phyloP scores from a whole-genome alignment of 2,113 vertebrate species.

The Miniopterus natalensis region DNA sequence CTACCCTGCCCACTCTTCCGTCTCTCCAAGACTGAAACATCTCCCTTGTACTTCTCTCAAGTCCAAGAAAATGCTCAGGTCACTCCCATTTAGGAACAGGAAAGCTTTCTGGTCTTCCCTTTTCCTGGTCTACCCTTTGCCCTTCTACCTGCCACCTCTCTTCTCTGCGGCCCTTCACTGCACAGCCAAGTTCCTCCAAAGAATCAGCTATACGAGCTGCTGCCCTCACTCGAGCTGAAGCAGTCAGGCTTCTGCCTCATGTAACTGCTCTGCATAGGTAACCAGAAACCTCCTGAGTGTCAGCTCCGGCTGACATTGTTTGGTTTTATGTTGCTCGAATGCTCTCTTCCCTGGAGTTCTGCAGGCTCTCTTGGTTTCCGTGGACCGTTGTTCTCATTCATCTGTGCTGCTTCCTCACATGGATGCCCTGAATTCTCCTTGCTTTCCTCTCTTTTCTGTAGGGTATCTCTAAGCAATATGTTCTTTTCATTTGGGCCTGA shows the following conservation, averaged over 20 bases:
- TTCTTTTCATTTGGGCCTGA: constrained; percentile 1
- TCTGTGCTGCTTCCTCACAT: background rate
- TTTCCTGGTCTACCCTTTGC: background rate
- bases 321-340: background rate
- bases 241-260: background rate
- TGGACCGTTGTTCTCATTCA: background rate
- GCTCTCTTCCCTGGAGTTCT: background rate
- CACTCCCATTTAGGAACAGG: background rate
- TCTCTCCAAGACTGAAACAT: background rate
- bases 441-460: background rate
- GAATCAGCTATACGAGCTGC: background rate
- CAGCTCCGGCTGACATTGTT: background rate
- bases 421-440: background rate
- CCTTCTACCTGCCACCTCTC: background rate
- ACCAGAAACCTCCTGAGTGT: background rate
- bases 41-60: background rate
- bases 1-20: background rate
- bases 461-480: background rate
- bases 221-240: background rate
- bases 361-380: background rate
- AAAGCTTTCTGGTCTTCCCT: background rate
- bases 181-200: background rate
- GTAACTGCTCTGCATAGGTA: background rate
- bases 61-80: background rate
- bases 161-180: background rate